These are phyloP conservation scores for Acromyrmex heyeri DNA, from an alignment of 1,140 invertebrate genomes.

Conservation along the genomic window DNA sequence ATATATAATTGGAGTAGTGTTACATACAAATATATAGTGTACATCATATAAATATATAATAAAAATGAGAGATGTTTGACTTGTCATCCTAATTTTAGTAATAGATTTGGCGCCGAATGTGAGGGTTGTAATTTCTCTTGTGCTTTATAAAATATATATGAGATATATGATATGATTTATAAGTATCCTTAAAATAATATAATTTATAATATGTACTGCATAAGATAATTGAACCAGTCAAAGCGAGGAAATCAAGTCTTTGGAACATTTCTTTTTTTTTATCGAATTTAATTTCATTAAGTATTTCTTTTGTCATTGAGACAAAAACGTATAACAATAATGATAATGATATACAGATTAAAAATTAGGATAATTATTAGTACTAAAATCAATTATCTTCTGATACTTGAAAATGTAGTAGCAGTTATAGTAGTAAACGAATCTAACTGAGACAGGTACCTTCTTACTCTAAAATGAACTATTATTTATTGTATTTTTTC, in stretches of 20 bases:
- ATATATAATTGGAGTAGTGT: neutral
- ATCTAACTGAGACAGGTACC: neutral
- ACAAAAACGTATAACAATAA: neutral
- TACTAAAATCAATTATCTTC: neutral
- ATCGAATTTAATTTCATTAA: neutral
- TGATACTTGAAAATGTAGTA: neutral
- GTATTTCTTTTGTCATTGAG: neutral
- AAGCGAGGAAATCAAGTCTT: neutral
- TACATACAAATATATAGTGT: too few species aligned
- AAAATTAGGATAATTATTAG: neutral
- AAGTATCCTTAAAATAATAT: neutral
- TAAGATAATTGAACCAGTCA: neutral
- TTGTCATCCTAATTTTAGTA: neutral
- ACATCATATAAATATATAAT: neutral
- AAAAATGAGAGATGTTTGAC: neutral
- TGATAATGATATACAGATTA: neutral
- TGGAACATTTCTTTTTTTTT: constrained; percentile 9
- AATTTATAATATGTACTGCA: neutral
- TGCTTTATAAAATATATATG: neutral
- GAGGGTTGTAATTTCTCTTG: neutral
- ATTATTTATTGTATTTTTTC: neutral
- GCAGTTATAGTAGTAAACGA: neutral
- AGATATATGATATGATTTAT: neutral
- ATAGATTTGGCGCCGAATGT: neutral
- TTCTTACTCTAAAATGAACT: neutral